phyloP scores from a whole-genome alignment of 2,888 invertebrate species.

The Nasonia oneida region DNA sequence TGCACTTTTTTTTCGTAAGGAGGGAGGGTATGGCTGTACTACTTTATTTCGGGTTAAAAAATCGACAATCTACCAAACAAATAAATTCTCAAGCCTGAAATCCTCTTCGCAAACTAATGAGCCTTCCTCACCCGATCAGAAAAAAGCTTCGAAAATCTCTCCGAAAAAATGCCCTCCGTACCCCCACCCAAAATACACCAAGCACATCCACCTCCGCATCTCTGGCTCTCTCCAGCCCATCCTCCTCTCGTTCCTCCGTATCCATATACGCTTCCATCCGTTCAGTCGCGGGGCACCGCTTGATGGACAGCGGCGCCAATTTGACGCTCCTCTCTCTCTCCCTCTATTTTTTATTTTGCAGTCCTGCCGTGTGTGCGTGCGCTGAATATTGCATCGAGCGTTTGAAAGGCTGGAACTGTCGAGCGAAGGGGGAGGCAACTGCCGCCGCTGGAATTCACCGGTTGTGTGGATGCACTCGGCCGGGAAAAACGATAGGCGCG shows the following conservation, averaged over 20 bases:
- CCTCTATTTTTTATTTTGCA: conserved; percentile 61
- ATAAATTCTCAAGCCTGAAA: no score
- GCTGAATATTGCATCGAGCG: conserved; percentile 79
- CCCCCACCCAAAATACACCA: not conserved
- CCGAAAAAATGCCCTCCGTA: not conserved
- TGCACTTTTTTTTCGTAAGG: no score
- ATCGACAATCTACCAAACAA: no score
- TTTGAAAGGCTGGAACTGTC: conserved; percentile 73
- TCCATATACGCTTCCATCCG: conserved; percentile 59
- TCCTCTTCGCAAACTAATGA: not conserved
- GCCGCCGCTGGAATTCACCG: conserved; percentile 37
- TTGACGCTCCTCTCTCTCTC: conserved; percentile 73
- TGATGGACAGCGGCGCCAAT: conserved; percentile 80
- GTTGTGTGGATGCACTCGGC: conserved; percentile 53
- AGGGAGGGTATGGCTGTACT: no score
- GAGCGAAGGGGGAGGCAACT: conserved; percentile 61
- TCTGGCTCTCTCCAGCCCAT: not conserved
- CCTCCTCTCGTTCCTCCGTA: not conserved
- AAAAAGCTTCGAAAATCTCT: not conserved
- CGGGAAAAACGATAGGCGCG: conserved; percentile 61
- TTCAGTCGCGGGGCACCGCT: conserved; percentile 69
- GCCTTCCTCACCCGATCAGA: not conserved
- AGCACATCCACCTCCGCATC: not conserved
- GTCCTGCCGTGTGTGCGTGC: conserved; percentile 34
- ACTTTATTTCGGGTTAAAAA: no score